A percentile compares a stretch with the other conserved stretches of the same genome.
These are phyloP conservation scores for Aramus guarauna DNA, from an alignment of 2,113 vertebrate species.

Conservation along the genomic window DNA sequence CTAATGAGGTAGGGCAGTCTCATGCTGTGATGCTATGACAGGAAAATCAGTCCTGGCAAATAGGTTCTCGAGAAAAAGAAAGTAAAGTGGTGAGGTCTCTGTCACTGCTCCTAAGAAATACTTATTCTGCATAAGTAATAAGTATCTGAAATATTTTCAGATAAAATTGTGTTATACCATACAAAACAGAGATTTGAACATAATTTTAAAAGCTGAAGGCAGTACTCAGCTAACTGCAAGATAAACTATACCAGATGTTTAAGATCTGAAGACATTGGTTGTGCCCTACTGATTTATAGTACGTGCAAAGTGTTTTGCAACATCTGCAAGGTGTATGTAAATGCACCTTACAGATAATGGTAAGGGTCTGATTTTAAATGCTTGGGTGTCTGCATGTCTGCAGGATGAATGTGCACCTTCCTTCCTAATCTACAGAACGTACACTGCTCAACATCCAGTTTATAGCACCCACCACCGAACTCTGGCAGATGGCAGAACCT, in stretches of 20 bases:
- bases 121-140: background rate
- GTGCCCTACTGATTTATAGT: background rate
- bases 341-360: background rate
- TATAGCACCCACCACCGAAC: background rate
- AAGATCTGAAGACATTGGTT: background rate
- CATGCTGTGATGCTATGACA: background rate
- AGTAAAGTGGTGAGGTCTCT: background rate
- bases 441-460: background rate
- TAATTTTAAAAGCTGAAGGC: background rate
- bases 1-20: background rate
- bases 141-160: background rate
- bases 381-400: background rate
- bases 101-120: background rate
- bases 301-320: background rate
- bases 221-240: background rate
- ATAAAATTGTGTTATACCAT: background rate
- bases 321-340: background rate
- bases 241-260: background rate
- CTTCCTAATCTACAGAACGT: background rate
- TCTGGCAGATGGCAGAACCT: background rate
- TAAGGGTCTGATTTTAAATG: background rate
- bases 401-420: background rate
- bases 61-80: background rate
- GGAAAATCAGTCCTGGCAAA: background rate
- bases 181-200: background rate